phyloP scores from a whole-genome alignment of 1,140 invertebrate species.

The Aradophagus sp. region DNA sequence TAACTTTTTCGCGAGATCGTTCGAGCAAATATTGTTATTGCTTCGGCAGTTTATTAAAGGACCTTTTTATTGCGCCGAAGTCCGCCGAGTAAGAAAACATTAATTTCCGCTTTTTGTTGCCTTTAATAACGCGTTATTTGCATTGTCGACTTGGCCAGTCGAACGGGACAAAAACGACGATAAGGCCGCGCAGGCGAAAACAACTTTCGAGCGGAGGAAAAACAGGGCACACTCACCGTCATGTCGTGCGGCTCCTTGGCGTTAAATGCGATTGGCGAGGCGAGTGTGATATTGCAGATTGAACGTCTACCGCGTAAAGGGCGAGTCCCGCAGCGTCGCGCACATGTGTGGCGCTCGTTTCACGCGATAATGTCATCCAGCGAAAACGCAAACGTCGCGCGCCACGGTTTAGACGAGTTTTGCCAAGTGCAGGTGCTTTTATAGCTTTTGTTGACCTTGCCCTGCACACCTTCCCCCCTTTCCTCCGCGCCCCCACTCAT shows the following conservation, averaged over 20 bases:
- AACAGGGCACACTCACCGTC: constrained; percentile 32
- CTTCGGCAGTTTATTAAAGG: neutral
- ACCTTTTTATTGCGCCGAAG: too few species aligned
- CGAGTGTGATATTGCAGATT: constrained; percentile 22
- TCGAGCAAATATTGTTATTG: constrained; percentile 10
- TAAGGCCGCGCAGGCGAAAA: too few species aligned
- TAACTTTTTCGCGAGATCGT: constrained; percentile 12
- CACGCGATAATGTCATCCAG: constrained; percentile 41
- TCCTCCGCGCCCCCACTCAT: constrained; percentile 52
- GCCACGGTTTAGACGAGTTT: constrained; percentile 49
- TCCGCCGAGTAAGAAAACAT: too few species aligned
- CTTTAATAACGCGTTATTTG: too few species aligned
- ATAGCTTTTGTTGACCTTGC: constrained; percentile 57
- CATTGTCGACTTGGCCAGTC: too few species aligned
- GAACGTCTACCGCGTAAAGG: constrained; percentile 22
- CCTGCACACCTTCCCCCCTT: constrained; percentile 55
- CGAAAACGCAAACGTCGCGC: constrained; percentile 50
- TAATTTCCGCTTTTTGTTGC: too few species aligned
- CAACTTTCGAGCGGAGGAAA: too few species aligned
- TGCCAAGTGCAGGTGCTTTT: constrained; percentile 50
- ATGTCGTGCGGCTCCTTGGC: constrained; percentile 26
- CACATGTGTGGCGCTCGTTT: constrained; percentile 44
- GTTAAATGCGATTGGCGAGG: constrained; percentile 14
- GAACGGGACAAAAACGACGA: too few species aligned
- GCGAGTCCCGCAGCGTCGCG: constrained; percentile 19